Percentiles rank a stretch among this genome's conserved stretches.
These are phyloP conservation scores for Sarcoramphus papa DNA, from an alignment of 2,797 vertebrate genomes.

Conservation along the genomic window DNA sequence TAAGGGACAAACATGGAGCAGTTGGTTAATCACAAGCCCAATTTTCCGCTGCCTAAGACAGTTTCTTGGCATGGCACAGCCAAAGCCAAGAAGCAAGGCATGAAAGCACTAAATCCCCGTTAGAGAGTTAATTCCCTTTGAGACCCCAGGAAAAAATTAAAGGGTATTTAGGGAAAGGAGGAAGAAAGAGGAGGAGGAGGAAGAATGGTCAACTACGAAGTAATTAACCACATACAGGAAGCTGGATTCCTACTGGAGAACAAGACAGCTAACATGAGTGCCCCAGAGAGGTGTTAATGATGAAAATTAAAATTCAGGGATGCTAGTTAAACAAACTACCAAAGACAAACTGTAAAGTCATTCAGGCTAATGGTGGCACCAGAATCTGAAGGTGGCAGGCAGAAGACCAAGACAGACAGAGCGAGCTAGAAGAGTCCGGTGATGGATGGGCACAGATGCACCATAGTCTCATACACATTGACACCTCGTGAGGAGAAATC, in stretches of 20 bases:
- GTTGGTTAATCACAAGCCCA: constrained; percentile 98
- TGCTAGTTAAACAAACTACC: constrained; percentile 22
- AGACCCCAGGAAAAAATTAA: constrained; percentile 62
- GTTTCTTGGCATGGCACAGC: constrained; percentile 86
- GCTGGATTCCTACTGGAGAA: constrained; percentile 2
- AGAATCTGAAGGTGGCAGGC: constrained; percentile 22
- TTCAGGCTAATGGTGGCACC: not conserved
- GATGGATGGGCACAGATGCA: constrained; percentile 66
- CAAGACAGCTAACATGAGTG: not conserved
- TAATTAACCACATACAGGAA: constrained; percentile 31
- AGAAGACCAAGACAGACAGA: constrained; percentile 70
- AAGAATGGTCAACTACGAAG: constrained; percentile 20
- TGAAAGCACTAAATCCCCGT: constrained; percentile 83
- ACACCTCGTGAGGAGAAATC: constrained; percentile 19
- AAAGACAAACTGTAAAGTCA: not conserved
- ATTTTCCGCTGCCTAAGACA: constrained; percentile 83
- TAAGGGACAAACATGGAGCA: constrained; percentile 99
- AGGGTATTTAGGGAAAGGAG: constrained; percentile 15
- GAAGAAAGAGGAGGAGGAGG: constrained; percentile 21
- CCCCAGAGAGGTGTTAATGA: constrained; percentile 41
- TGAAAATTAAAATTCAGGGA: constrained; percentile 13
- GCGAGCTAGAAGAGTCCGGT: constrained; percentile 62
- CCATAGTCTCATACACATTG: constrained; percentile 31
- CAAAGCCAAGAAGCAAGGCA: constrained; percentile 86
- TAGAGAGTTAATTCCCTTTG: constrained; percentile 85